Evolutionary conservation across 2,888 invertebrate species (phyloP), one percentile per base, ranked within the genome.

Genomic region (Epistrophe grossulariae): DNA sequence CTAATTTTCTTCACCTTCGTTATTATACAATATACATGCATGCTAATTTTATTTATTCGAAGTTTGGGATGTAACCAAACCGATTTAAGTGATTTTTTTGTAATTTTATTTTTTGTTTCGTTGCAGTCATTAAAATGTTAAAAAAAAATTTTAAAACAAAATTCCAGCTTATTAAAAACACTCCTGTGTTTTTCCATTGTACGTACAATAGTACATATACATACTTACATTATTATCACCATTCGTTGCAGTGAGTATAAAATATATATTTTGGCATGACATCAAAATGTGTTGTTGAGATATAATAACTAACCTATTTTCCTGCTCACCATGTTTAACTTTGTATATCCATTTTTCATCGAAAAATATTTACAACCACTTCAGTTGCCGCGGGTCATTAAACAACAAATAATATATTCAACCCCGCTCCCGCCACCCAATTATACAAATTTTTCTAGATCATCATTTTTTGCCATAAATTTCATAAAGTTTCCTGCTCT

Each of bases 371-470:
- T 78, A 73, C 55, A 81, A 81, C 70, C 73, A 74, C 73, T 38
- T 59, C 55, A n/a, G 35, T 55, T 60, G 70, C 28, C 40, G 59
- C 64, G 68, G 73, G 40, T 50, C 73, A 78, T 85, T 78, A 74
- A 81, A 81, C 73, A 81, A 70, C 78, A 73, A 66, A 48, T 66
- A 48, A 78, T 81, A 78, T 81, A 35, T 10, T 31, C 35, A 17
- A n/a, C n/a, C 28, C 35, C 48, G 10, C 9, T 77, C 77, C 57
- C 48, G 35, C 48, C 81, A 81, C 60, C 73, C 73, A 84, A 85
- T 81, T 85, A 85, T 81, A 78, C 70, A 85, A 81, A 24, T 59
- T 57, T 52, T 78, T 78, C 70, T 40, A 38, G 72, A 85, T 81
- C 85, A 81, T 85, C 78, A 73, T 40, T 80, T 80, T 79, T 52